Evolutionary conservation across 2,888 invertebrate species (phyloP).

Genomic region (Norana najaformis): DNA sequence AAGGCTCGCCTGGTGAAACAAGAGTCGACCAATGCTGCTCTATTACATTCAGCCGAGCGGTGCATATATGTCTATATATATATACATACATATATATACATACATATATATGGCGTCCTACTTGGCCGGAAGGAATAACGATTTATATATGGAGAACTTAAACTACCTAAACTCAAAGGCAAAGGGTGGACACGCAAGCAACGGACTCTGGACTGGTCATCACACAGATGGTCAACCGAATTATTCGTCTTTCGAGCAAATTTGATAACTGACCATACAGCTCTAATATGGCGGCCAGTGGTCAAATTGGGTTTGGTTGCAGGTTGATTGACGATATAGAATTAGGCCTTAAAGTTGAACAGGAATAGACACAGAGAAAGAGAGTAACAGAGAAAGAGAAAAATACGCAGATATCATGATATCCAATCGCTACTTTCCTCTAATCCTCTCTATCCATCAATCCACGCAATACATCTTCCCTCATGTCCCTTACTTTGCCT

Average conservation of each 20-base stretch:
- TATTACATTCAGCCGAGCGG: not conserved
- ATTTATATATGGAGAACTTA: not conserved
- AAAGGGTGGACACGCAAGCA: not conserved
- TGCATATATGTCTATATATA: not conserved
- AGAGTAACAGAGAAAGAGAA: not conserved
- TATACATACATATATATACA: too few species aligned
- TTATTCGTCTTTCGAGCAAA: not conserved
- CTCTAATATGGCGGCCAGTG: not conserved
- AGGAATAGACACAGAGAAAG: not conserved
- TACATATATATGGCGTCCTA: too few species aligned
- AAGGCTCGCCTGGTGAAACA: not conserved
- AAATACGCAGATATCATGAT: not conserved
- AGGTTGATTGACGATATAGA: conserved; percentile 13
- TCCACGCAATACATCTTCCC: not conserved
- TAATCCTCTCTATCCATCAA: not conserved
- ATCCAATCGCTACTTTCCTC: not conserved
- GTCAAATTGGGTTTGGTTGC: conserved; percentile 4
- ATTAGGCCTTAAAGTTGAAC: not conserved
- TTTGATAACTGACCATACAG: conserved; percentile 13
- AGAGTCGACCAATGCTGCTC: not conserved
- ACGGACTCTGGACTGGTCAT: not conserved
- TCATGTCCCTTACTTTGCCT: not conserved
- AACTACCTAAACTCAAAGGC: not conserved
- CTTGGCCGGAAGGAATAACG: not conserved
- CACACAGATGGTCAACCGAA: not conserved